Base-by-base conservation (phyloP, 2,113 vertebrate species). In the Rhabdornis inornatus region DNA sequence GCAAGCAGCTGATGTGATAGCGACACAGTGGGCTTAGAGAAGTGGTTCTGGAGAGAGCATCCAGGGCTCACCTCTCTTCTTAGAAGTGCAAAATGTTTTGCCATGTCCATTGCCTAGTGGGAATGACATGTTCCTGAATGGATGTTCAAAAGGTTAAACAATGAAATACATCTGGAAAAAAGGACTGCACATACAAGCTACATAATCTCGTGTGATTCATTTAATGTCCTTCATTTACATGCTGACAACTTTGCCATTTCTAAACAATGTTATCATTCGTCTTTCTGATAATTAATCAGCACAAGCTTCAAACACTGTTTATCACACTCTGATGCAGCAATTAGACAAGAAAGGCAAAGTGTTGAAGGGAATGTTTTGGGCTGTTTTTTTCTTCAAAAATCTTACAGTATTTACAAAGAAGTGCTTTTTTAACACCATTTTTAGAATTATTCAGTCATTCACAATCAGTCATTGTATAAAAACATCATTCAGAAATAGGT, bases 301-400 rank as follows among this genome's bases (percentile, higher is more conserved):
- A 83, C 79, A 93, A 90, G 77, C 56, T 77, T 97, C 95, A 90
- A 97, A 95, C 92, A 95, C 74, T 95, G 94, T 96, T 97, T 92
- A 83, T 94, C 93, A 94, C 90, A 49, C 85, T 60, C 60, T 28
- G 75, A 96, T 92, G 64, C 56, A 74, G 76, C 87, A 89, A 84
- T 92, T 83, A 91, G 56, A 88, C 66, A 60, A 77, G 91, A 93
- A 92, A 87, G 79, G 71, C 71, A 78, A 78, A 70, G 74, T 81
- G 63, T 94, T 95, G 64, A 45, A 68, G 79, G 25, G 27, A 50
- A 70, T 17, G 5, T 3, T 20, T 83, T 14, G 49, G 42, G 49
- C 57, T 77, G 15, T 6, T 59, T 75, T 75, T 40, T 39, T 10
- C 17, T 47, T 68, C 55, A 23, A 40, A 85, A 97, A 81, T 93